Evolutionary conservation across 2,888 invertebrate genomes (phyloP).

Genomic region (Acleris laterana): DNA sequence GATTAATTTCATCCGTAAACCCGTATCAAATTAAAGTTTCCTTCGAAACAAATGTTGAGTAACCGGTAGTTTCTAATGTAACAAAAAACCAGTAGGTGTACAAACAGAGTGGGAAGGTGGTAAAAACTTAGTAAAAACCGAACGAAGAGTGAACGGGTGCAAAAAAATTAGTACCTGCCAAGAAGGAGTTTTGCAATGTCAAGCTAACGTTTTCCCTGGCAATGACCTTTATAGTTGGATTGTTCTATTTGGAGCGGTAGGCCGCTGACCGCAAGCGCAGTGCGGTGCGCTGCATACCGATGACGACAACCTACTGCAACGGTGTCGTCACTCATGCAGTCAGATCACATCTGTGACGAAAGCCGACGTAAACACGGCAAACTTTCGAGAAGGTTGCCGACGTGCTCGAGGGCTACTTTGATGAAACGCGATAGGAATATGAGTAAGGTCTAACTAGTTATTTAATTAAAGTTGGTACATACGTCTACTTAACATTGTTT

Average conservation of each 20-base stretch:
- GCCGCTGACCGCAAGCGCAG: slow-evolving; percentile 28
- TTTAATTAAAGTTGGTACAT: too few species aligned
- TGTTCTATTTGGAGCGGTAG: slow-evolving; percentile 18
- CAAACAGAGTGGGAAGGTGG: slow-evolving; percentile 13
- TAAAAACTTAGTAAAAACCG: slow-evolving; percentile 9
- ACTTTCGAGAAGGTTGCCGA: not conserved
- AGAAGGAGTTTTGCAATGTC: slow-evolving; percentile 12
- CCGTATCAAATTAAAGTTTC: not conserved
- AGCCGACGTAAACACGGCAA: slow-evolving; percentile 8
- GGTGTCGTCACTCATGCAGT: slow-evolving; percentile 19
- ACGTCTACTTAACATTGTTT: too few species aligned
- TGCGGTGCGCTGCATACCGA: slow-evolving; percentile 22
- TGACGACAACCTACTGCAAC: not conserved
- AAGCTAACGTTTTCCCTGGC: slow-evolving; percentile 15
- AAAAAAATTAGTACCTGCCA: slow-evolving; percentile 1
- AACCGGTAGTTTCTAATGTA: not conserved
- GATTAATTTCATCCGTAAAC: too few species aligned
- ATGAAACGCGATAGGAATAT: not conserved
- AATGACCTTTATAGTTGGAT: slow-evolving; percentile 24
- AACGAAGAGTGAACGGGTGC: slow-evolving; percentile 1
- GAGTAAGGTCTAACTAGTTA: too few species aligned
- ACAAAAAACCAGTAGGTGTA: slow-evolving; percentile 9
- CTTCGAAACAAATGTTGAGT: not conserved
- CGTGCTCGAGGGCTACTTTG: not conserved
- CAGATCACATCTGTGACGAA: slow-evolving; percentile 26